A percentile compares a stretch with the other conserved stretches of the same genome.
Evolutionary conservation across 2,113 vertebrate genomes (phyloP).

Genomic region (Saimiri boliviensis): DNA sequence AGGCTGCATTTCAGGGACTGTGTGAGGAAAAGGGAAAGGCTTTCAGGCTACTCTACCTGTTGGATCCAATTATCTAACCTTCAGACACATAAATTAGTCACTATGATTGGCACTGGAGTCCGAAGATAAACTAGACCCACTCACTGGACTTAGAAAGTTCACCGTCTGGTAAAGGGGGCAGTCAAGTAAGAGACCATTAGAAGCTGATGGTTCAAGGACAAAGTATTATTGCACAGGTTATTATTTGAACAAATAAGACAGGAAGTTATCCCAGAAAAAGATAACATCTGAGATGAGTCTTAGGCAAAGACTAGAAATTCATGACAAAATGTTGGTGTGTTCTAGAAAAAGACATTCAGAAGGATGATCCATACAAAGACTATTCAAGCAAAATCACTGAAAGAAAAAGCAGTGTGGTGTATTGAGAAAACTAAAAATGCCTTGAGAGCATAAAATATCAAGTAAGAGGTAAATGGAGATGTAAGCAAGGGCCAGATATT

Average conservation of each 20-base stretch:
- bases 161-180: background rate
- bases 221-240: background rate
- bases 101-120: background rate
- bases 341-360: background rate
- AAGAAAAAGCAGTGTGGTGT: background rate
- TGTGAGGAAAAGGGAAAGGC: background rate
- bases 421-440: background rate
- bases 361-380: background rate
- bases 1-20: background rate
- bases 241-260: background rate
- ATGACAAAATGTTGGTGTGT: background rate
- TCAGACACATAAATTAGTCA: background rate
- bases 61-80: background rate
- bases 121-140: background rate
- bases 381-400: background rate
- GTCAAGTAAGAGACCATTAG: background rate
- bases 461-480: background rate
- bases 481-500: background rate
- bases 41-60: background rate
- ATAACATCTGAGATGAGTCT: background rate
- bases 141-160: background rate
- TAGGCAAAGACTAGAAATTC: background rate
- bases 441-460: background rate
- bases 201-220: background rate
- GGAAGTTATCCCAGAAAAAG: background rate